These are phyloP conservation scores for Tetraodon nigroviridis DNA, from an alignment of 2,113 vertebrate species.

Conservation along the genomic window DNA sequence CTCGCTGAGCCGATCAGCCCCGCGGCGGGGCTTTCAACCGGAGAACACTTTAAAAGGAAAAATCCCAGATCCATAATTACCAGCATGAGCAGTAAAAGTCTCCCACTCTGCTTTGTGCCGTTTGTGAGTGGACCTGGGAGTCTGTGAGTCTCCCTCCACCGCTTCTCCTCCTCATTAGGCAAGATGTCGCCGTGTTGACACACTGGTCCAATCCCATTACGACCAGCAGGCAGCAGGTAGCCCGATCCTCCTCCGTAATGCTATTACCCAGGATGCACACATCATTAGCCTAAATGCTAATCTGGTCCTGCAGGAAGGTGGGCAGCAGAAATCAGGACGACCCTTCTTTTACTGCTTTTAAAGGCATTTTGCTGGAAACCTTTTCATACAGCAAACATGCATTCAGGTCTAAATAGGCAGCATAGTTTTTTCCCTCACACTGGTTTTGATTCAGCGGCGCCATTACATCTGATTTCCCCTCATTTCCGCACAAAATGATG, in stretches of 20 bases:
- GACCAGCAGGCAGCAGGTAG: constrained; percentile 38
- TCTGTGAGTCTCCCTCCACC: constrained; percentile 1
- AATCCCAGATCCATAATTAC: no score
- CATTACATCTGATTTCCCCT: not conserved
- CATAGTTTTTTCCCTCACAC: not conserved
- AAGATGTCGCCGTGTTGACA: constrained; percentile 27
- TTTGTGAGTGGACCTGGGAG: not conserved
- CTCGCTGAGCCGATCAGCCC: no score
- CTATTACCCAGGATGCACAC: constrained; percentile 31
- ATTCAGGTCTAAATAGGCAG: not conserved
- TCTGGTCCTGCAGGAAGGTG: constrained; percentile 25
- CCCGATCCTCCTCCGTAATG: constrained; percentile 40
- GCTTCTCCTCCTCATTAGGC: constrained; percentile 30
- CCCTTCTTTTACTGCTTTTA: not conserved
- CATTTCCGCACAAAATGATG: constrained; percentile 3
- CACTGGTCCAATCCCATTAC: constrained; percentile 48
- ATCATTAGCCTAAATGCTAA: constrained; percentile 34
- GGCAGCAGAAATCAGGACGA: constrained; percentile 18
- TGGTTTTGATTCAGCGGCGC: no score
- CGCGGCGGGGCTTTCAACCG: no score
- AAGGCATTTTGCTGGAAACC: not conserved
- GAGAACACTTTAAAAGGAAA: no score
- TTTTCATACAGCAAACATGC: not conserved
- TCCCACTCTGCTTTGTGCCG: not conserved
- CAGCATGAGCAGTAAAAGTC: no score